Conservation (phyloP, 92 coral and sea anemone genomes). For the Actinostola sp. region DNA sequence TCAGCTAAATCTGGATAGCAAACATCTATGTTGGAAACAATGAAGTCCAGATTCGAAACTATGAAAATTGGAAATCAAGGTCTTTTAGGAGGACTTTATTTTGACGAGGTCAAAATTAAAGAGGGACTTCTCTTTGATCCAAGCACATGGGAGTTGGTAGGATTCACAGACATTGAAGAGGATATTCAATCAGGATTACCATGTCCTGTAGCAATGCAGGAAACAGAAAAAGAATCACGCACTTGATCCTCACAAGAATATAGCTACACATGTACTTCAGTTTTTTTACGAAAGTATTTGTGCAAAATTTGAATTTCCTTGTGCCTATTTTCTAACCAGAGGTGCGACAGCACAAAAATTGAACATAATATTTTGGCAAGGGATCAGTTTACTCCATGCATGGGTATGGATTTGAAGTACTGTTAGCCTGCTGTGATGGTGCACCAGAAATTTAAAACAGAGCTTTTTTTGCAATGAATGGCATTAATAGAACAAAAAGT, state of each 20-base stretch:
- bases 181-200: conserved; percentile 23
- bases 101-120: conserved; percentile 62
- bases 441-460: conserved; percentile 58
- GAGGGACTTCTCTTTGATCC: conserved; percentile 60
- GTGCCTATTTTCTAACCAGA: conserved; percentile 57
- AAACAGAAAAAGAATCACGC: conserved; percentile 11
- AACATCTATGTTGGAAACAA: conserved; percentile 22
- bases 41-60: conserved; percentile 42
- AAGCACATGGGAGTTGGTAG: conserved; percentile 53
- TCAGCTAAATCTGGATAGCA: conserved; percentile 60
- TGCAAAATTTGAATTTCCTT: conserved; percentile 53
- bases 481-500: conserved; percentile 34
- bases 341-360: conserved; percentile 48
- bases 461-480: conserved; percentile 58
- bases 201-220: not conserved
- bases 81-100: conserved; percentile 48
- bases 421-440: conserved; percentile 63
- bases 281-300: conserved; percentile 51
- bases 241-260: not conserved
- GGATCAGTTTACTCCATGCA: conserved; percentile 60
- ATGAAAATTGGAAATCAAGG: conserved; percentile 46
- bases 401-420: conserved; percentile 40
- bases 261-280: conserved; percentile 62
- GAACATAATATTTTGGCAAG: conserved; percentile 66
- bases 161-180: conserved; percentile 57